Base-by-base conservation (phyloP, 2,888 invertebrate genomes). In the Platycheirus albimanus region DNA sequence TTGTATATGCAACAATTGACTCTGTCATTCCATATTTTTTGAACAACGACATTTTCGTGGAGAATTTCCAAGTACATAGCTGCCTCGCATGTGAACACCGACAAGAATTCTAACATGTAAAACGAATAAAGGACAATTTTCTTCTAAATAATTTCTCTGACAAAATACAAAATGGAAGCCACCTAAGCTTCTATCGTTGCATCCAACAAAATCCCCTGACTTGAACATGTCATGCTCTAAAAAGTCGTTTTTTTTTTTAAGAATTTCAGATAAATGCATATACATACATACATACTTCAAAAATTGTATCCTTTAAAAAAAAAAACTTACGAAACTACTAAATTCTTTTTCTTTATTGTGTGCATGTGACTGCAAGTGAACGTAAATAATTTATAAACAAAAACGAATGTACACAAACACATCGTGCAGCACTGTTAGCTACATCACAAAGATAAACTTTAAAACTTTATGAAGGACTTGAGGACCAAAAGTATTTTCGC, bases 321-420 rank as follows among this genome's bases (percentile, higher is more conserved):
- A 20, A 4, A 24, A 24, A 24, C 24, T 24, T 24, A n/a, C n/a
- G n/a, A n/a, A n/a, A 24, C 7, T 33, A 8, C 1, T 33, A 8
- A 2, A 33, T 33, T 33, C 8, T 33, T 4, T 33, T 4, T 33
- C 3, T 8, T 8, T 4, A 1, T 45, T 7, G 1, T 8, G 43
- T 45, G 41, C 41, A 41, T 45, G 43, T 45, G 56, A 24, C 13
- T 58, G 15, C 56, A 58, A 13, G 5, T 15, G 10, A 41, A 15
- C 24, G 10, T 38, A 38, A 56, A 56, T 58, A 58, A 41, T 58
- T 58, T 24, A 58, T 58, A 4, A 17, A 6, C 15, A 11, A 24
- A n/a, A 30, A 15, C 7, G 10, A 17, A 30, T 11, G 1, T 33
- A 52, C 41, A 13, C 15, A 24, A 24, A 24, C 24, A 24, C 24